Evolutionary conservation across 2,888 invertebrate species (phyloP), one percentile per base, ranked within the genome.

Genomic region (Cataglyphis rosenhaueri): DNA sequence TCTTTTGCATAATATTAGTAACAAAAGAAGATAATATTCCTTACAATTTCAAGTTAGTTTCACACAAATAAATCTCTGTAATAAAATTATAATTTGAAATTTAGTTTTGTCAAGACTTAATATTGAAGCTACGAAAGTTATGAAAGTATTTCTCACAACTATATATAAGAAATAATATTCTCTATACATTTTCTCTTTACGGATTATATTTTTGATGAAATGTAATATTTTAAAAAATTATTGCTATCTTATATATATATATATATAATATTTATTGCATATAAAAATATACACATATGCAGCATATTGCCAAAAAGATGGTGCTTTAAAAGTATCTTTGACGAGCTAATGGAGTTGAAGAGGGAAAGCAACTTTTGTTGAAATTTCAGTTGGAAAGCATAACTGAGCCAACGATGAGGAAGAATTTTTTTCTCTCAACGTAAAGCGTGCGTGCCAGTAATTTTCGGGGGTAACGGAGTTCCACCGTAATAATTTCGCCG

Each of bases 391-490:
- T 48, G 71, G 35, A 61, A 71, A 79, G 59, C 35, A 61, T 25
- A 61, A 70, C 70, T 15, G 78, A 59, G n/a, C 70, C 55, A 70
- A 70, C 52, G 8, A 44, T 12, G 12, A 18, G 25, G 25, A 25
- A 35, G 12, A 48, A 35, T 48, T 79, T 71, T 78, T 70, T 78
- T 61, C 71, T 71, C 35, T n/a, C 78, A 55, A 79, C 25, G 59
- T 48, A 79, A 79, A 79, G 25, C 71, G 59, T 52, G 52, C 71
- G 71, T 79, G 78, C 78, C 44, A 71, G 71, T 79, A 79, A 79
- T 71, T 79, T 79, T 79, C 48, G 59, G 71, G 71, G 59, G 59
- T 79, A 71, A 71, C 78, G 59, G 59, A 79, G 78, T 75, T 73
- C 8, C 38, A 15, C 38, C 62, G 81, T 64, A 64, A 81, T 75